Evolutionary conservation across 2,113 vertebrate species (phyloP), one percentile per base, ranked within the genome.

Genomic region (Gavia stellata): DNA sequence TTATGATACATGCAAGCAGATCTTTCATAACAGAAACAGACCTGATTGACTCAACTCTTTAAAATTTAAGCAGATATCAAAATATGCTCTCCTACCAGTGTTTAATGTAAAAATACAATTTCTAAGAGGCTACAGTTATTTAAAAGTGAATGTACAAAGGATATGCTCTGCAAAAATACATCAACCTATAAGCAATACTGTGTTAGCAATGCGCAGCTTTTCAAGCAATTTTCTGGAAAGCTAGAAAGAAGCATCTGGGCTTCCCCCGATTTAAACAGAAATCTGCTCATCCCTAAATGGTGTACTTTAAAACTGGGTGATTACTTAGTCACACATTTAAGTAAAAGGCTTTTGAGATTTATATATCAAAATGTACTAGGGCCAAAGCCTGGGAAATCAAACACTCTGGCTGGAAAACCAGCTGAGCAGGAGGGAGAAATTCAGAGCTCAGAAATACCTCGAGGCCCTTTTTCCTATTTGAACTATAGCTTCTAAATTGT

Each of bases 1-100:
- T 50, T 40, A 78, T 0, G 2, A 49, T 15, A 81, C 0, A 0
- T 10, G 34, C 2, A 3, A 83, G 13, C 36, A 52, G 24, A 34
- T 52, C 49, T 70, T 94, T 61, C 50, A 4, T 47, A 61, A 81
- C 20, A 77, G n/a, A 73, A 87, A 62, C n/a, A 61, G 45, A 78
- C 7, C 7, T 18, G 58, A 81, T 12, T 3, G 6, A 74, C 15
- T 45, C 29, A 78, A 67, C 38, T 36, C 42, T 53, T 53, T 34
- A n/a, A 40, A 87, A 83, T 34, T 68, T 42, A 66, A 55, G 31
- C 16, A 72, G 34, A 4, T 86, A 65, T 17, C 36, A n/a, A 90
- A 92, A 65, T 3, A 59, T 0, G 3, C 24, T 81, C 24, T 59
- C 29, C 6, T 4, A 62, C 7, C 38, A 83, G 25, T 34, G 53